phyloP scores from a whole-genome alignment of 23 tunicate genomes.

The Diplosoma virens region DNA sequence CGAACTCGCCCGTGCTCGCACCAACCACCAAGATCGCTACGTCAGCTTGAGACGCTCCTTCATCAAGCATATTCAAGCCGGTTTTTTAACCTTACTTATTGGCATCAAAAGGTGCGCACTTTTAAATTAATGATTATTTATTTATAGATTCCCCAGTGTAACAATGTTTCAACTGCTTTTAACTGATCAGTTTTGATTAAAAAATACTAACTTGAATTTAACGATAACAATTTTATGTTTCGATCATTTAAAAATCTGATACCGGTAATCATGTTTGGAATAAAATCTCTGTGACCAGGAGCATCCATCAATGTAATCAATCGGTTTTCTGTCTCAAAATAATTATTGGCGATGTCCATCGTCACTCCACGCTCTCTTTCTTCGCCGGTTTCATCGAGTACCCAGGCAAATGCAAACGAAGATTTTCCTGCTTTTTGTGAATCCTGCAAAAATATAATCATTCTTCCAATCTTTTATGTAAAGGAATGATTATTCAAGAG shows the following conservation, averaged over 20 bases:
- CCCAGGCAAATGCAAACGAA: constrained; percentile 94
- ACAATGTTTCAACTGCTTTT: too few relatives aligned
- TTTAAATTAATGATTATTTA: too few relatives aligned
- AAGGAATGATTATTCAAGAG: too few relatives aligned
- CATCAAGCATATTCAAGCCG: too few relatives aligned
- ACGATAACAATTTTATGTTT: too few relatives aligned
- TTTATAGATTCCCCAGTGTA: too few relatives aligned
- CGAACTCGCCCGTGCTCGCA: constrained; percentile 93
- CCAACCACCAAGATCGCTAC: constrained; percentile 90
- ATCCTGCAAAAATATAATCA: constrained; percentile 32
- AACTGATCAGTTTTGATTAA: too few relatives aligned
- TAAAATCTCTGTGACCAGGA: constrained; percentile 92
- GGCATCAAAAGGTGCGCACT: too few relatives aligned
- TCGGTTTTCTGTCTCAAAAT: constrained; percentile 70
- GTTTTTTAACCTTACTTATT: too few relatives aligned
- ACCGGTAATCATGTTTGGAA: constrained; percentile 97
- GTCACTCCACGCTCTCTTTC: constrained; percentile 85
- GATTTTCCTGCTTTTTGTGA: constrained; percentile 76
- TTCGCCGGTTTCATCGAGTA: constrained; percentile 87
- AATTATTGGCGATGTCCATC: constrained; percentile 82
- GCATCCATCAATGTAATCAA: constrained; percentile 88
- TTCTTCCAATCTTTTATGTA: too few relatives aligned
- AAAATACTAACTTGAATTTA: too few relatives aligned
- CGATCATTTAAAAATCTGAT: too few relatives aligned
- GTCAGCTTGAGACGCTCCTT: constrained; percentile 97